Evolutionary conservation across 1,140 invertebrate species (phyloP).

Genomic region (Leptoteleia sp.): DNA sequence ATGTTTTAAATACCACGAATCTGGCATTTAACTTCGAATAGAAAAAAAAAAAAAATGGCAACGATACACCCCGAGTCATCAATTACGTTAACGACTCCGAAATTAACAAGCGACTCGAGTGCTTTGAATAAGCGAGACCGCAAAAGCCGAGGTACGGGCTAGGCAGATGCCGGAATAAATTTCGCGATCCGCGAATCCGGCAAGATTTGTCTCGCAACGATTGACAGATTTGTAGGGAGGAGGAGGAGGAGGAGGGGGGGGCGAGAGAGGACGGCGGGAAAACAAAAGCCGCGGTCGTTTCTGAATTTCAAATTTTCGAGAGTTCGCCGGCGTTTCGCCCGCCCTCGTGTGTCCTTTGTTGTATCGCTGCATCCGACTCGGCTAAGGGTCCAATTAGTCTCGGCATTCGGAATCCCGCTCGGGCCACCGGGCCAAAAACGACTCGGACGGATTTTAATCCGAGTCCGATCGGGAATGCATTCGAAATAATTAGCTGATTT

Average conservation of each 20-base stretch:
- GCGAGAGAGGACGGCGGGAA: slow-evolving; percentile 63
- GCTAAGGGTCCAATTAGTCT: slow-evolving; percentile 80
- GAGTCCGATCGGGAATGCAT: slow-evolving; percentile 77
- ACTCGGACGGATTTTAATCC: slow-evolving; percentile 76
- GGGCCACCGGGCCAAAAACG: slow-evolving; percentile 75
- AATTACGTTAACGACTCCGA: slow-evolving; percentile 36
- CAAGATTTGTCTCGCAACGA: slow-evolving; percentile 78
- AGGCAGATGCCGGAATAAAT: slow-evolving; percentile 60
- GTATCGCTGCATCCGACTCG: slow-evolving; percentile 67
- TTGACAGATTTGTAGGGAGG: slow-evolving; percentile 79
- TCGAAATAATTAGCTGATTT: slow-evolving; percentile 81
- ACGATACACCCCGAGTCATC: slow-evolving; percentile 9
- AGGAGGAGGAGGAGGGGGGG: slow-evolving; percentile 40
- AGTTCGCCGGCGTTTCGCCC: slow-evolving; percentile 48
- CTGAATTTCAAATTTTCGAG: slow-evolving; percentile 79
- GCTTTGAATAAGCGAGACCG: slow-evolving; percentile 36
- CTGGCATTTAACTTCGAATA: slow-evolving; percentile 41
- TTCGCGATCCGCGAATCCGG: slow-evolving; percentile 57
- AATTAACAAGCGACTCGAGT: slow-evolving; percentile 44
- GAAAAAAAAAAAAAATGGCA: neutral
- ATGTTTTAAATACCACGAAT: slow-evolving; percentile 29
- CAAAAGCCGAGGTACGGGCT: slow-evolving; percentile 1
- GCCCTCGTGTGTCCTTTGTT: slow-evolving; percentile 61
- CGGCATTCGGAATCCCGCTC: slow-evolving; percentile 76
- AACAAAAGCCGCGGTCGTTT: slow-evolving; percentile 75